phyloP scores from a whole-genome alignment of 2,797 vertebrate genomes.

The Odontamblyopus lacepedii region DNA sequence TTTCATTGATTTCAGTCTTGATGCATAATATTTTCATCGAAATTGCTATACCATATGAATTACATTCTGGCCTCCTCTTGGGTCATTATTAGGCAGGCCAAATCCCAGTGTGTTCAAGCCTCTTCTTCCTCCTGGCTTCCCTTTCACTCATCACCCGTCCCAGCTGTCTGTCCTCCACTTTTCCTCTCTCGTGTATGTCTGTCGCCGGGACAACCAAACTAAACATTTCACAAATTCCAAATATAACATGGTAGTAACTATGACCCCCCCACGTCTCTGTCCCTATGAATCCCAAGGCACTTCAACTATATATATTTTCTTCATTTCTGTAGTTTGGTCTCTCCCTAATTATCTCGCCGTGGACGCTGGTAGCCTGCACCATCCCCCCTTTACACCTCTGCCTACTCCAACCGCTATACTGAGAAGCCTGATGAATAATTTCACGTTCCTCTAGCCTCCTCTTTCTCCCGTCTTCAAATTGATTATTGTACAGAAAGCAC shows the following conservation, averaged over 20 bases:
- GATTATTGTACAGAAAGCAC: constrained; percentile 77
- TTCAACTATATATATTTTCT: not conserved
- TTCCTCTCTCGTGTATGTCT: constrained; percentile 59
- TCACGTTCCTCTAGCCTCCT: constrained; percentile 69
- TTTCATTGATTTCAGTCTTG: not conserved
- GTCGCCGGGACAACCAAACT: constrained; percentile 65
- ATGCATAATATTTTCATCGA: not conserved
- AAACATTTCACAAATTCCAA: constrained; percentile 69
- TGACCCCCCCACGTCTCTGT: constrained; percentile 32
- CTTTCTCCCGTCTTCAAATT: constrained; percentile 71
- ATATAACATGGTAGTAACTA: constrained; percentile 50
- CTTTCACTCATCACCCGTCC: constrained; percentile 55
- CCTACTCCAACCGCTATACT: constrained; percentile 27
- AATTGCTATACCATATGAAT: constrained; percentile 5
- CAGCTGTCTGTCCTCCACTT: constrained; percentile 56
- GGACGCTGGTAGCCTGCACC: constrained; percentile 59
- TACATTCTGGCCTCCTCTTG: constrained; percentile 22
- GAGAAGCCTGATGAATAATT: constrained; percentile 79
- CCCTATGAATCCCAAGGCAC: constrained; percentile 33
- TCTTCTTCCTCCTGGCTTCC: constrained; percentile 43
- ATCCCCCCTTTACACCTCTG: constrained; percentile 44
- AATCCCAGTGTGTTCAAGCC: constrained; percentile 39
- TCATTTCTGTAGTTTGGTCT: constrained; percentile 41
- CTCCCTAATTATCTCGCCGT: constrained; percentile 69
- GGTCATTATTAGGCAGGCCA: constrained; percentile 48